Base-by-base conservation (phyloP, 2,797 vertebrate genomes). In the Falco novaeseelandiae region DNA sequence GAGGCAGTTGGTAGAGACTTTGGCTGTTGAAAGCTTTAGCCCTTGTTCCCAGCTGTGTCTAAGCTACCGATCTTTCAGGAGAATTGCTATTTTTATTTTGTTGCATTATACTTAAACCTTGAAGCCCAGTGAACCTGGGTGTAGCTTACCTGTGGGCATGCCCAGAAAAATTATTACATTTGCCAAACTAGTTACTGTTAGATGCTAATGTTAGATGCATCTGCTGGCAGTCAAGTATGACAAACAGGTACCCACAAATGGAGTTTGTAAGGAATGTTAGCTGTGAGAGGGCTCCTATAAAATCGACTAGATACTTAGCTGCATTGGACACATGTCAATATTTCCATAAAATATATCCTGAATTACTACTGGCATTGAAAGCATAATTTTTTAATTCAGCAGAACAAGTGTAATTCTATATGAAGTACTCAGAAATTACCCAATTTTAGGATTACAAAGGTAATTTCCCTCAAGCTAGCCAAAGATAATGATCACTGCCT, bases 1-100 rank as follows among this genome's bases (percentile, higher is more conserved):
- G 67, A 87, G 89, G 55, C 32, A 88, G 66, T 91, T 87, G 72
- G 66, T 82, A 92, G 51, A 54, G 71, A 76, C 74, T 94, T 89
- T 8, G 84, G 36, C 58, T 91, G 54, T 54, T 79, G 46, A 73
- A 89, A 85, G 51, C 54, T 89, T 71, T 69, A 72, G 54, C 34
- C 19, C 20, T 84, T 87, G 4, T 69, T 93, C 46, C 46, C 54
- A 87, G 54, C 26, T 91, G 46, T 46, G 80, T 69, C 38, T 89
- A 32, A 70, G 55, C 32, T 89, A 91, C 57, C 49, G 1, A 11
- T 27, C 34, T 65, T 82, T 72, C 51, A 76, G 36, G 40, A 54
- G 19, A 83, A 90, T 76, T 52, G 58, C 12, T 61, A 42, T 71
- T 79, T 91, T 72, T 72, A 72, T 87, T 85, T 58, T 27, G 10